Conservation (phyloP, 2,888 invertebrate genomes). For the Ceraclea dissimilis region DNA sequence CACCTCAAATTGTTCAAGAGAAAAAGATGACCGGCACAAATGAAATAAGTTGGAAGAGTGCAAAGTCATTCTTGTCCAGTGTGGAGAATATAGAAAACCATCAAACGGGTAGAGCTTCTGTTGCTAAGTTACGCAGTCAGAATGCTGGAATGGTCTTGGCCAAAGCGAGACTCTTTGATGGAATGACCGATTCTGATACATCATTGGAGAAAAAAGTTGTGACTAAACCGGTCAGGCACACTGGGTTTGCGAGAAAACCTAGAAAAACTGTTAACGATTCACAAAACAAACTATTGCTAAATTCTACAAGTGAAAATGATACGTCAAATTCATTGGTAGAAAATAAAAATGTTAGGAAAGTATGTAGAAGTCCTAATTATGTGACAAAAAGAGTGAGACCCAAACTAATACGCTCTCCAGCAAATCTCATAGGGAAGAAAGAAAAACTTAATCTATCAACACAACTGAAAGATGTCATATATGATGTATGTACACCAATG, state of each 20-base stretch:
- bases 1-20: slow-evolving; percentile 31
- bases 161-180: slow-evolving; percentile 69
- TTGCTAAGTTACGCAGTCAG: slow-evolving; percentile 62
- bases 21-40: slow-evolving; percentile 27
- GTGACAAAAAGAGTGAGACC: slow-evolving; percentile 19
- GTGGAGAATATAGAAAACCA: slow-evolving; percentile 40
- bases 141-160: slow-evolving; percentile 77
- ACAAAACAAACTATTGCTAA: slow-evolving; percentile 5
- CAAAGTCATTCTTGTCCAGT: slow-evolving; percentile 48
- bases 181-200: slow-evolving; percentile 42
- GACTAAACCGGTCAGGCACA: slow-evolving; percentile 32
- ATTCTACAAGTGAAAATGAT: slow-evolving; percentile 8
- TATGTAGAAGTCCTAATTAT: slow-evolving; percentile 21
- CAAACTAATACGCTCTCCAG: slow-evolving; percentile 17
- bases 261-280: slow-evolving; percentile 27
- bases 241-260: slow-evolving; percentile 42
- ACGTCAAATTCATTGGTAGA: slow-evolving; percentile 11
- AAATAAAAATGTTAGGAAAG: slow-evolving; percentile 14
- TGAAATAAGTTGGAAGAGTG: slow-evolving; percentile 45
- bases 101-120: slow-evolving; percentile 59
- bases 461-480: slow-evolving; percentile 21
- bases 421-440: slow-evolving; percentile 14
- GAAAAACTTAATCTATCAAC: slow-evolving; percentile 26
- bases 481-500: slow-evolving; percentile 24
- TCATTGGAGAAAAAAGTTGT: slow-evolving; percentile 35